phyloP scores from a whole-genome alignment of 2,888 invertebrate species.

The Drosophila prolongata region DNA sequence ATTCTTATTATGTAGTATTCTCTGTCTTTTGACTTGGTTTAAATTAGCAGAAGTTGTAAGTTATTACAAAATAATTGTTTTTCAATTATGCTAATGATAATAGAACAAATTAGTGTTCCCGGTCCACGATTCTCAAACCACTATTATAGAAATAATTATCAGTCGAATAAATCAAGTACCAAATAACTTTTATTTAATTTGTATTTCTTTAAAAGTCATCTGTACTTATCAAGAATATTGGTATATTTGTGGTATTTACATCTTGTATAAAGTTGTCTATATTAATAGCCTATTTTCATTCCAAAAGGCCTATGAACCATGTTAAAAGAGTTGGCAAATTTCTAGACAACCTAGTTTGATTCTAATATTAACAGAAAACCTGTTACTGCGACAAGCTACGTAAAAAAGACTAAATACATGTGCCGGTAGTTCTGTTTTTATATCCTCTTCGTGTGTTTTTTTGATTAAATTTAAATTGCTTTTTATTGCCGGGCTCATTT shows the following conservation, averaged over 20 bases:
- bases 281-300: not conserved
- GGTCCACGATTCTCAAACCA: too few species aligned
- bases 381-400: slow-evolving; percentile 2
- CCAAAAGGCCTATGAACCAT: not conserved
- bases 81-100: too few species aligned
- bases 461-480: slow-evolving; percentile 41
- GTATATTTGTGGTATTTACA: too few species aligned
- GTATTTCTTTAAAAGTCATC: too few species aligned
- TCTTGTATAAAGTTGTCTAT: too few species aligned
- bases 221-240: too few species aligned
- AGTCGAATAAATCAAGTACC: too few species aligned
- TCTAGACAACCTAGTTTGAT: not conserved
- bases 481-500: slow-evolving; percentile 40
- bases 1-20: not conserved
- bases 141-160: too few species aligned
- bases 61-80: not conserved
- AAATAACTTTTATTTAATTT: too few species aligned
- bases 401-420: slow-evolving; percentile 10
- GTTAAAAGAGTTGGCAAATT: not conserved
- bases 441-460: slow-evolving; percentile 11
- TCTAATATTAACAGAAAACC: slow-evolving; percentile 11
- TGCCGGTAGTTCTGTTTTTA: slow-evolving; percentile 22
- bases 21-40: not conserved
- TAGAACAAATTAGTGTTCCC: too few species aligned
- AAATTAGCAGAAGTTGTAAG: not conserved